Evolutionary conservation across 2,888 invertebrate genomes (phyloP), one percentile per base, ranked within the genome.

Genomic region (Zele albiditarsus): DNA sequence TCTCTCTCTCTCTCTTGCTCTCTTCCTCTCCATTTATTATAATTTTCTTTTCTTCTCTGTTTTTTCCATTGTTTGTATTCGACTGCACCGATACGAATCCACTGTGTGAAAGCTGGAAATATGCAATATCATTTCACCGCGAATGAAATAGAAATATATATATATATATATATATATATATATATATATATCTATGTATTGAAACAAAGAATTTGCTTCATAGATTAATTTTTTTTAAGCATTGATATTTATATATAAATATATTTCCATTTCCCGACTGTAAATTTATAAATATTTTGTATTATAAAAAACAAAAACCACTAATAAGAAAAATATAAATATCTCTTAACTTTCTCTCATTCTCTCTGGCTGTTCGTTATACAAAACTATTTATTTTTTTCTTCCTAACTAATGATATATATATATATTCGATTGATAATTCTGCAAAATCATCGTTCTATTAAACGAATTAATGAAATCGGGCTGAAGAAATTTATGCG

Each of bases 41-140:
- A 38, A 28, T 67, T 42, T 25, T 33, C 38, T 33, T 28, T 58
- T 63, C 38, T 12, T 63, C 27, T 63, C 46, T 53, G 8, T 53
- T 23, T 58, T 31, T 53, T 8, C 23, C 25, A 27, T 46, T 46
- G 12, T 67, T 27, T 4, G 33, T 53, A 46, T 42, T 53, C 69
- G 63, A 53, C 74, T 74, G 74, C 53, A 53, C 69, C 63, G 74
- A 74, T 74, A 69, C 38, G 53, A 69, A 74, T 63, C 46, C 57
- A 60, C 16, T 31, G 31, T 68, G 31, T 31, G 70, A 23, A 70
- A 70, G 31, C 38, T 38, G 38, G 25, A 63, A 71, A 60, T 57
- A n/a, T 1, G n/a, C 10, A 14, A 25, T 33, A 58, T 62, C n/a
- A 60, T 46, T 27, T 28, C 23, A 3, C 28, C 31, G 23, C 12